Conservation (phyloP, 2,888 invertebrate genomes). For the Galerucella calmariensis region DNA sequence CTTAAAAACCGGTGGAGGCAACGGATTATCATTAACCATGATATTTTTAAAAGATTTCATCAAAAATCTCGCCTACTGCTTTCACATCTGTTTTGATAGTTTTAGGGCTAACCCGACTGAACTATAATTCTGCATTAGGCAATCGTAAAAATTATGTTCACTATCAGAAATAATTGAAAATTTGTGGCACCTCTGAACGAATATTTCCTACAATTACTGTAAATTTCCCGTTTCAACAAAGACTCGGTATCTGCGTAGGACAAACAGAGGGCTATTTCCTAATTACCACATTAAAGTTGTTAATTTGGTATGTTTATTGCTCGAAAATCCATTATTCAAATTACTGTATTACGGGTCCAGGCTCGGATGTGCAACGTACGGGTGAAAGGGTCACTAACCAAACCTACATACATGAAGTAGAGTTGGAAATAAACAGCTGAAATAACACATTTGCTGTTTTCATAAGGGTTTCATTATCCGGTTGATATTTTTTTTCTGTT, state of each 20-base stretch:
- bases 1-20: no score
- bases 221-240: background rate
- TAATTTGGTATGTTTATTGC: background rate
- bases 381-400: background rate
- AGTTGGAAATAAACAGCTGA: background rate
- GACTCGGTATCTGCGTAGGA: background rate
- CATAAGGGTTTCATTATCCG: background rate
- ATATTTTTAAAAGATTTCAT: no score
- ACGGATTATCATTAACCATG: no score
- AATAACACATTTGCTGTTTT: background rate
- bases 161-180: background rate
- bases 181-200: background rate
- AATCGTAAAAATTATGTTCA: no score
- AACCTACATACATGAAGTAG: background rate
- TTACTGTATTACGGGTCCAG: background rate
- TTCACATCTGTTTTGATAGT: no score
- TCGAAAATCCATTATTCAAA: conserved; percentile 14
- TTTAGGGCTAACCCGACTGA: no score
- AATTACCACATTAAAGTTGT: conserved; percentile 14
- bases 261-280: background rate
- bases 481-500: background rate
- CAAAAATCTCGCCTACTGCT: no score
- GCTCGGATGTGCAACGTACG: background rate
- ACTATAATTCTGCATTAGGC: no score
- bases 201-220: background rate